phyloP scores from a whole-genome alignment of 2,797 vertebrate species.

The Lerista edwardsae region DNA sequence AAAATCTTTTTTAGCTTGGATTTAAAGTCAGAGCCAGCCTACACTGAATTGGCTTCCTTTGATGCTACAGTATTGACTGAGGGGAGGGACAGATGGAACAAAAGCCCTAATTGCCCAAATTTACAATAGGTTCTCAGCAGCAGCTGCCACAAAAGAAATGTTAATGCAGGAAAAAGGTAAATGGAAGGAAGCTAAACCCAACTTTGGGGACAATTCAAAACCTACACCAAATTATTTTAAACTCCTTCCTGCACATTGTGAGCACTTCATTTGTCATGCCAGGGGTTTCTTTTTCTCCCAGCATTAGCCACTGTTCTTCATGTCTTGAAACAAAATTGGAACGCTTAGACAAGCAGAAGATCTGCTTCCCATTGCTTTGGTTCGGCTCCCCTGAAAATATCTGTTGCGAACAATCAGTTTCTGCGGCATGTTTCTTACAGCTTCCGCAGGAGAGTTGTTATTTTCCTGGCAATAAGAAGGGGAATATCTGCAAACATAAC shows the following conservation, averaged over 20 bases:
- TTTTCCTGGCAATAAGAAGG: slow-evolving; percentile 35
- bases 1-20: slow-evolving; percentile 72
- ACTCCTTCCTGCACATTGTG: slow-evolving; percentile 69
- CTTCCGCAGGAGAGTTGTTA: slow-evolving; percentile 38
- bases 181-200: slow-evolving; percentile 75
- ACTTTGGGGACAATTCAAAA: slow-evolving; percentile 72
- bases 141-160: slow-evolving; percentile 80
- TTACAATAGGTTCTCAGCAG: slow-evolving; percentile 80
- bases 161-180: slow-evolving; percentile 79
- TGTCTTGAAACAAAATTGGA: slow-evolving; percentile 62
- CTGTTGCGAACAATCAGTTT: slow-evolving; percentile 53
- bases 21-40: slow-evolving; percentile 70
- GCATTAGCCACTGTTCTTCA: slow-evolving; percentile 57
- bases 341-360: slow-evolving; percentile 47
- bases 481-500: slow-evolving; percentile 48
- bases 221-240: slow-evolving; percentile 66
- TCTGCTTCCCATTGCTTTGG: slow-evolving; percentile 36
- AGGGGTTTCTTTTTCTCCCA: slow-evolving; percentile 64
- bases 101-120: slow-evolving; percentile 81
- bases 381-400: slow-evolving; percentile 52
- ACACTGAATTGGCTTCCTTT: slow-evolving; percentile 76
- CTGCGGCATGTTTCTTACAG: slow-evolving; percentile 44
- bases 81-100: slow-evolving; percentile 77
- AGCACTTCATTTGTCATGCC: slow-evolving; percentile 66
- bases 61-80: slow-evolving; percentile 77